Conservation (phyloP, 2,797 vertebrate genomes). For the Catostomus latipinnis region DNA sequence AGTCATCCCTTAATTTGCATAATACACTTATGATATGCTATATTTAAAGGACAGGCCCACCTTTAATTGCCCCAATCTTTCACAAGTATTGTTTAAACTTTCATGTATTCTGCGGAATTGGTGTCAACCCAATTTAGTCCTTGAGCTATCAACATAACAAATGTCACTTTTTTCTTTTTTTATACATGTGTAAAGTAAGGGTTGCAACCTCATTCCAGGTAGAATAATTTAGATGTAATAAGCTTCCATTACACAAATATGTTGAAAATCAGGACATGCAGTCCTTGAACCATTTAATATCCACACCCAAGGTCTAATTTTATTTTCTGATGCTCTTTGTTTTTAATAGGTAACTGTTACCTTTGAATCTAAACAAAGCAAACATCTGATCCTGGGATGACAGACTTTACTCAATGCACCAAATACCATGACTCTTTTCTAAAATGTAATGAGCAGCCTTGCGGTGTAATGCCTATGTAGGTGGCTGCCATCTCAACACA, state of each 20-base stretch:
- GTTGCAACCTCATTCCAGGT: slow-evolving; percentile 32
- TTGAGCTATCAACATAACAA: slow-evolving; percentile 5
- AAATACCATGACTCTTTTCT: neutral
- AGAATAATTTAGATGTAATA: slow-evolving; percentile 23
- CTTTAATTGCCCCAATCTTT: neutral
- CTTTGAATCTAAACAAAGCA: neutral
- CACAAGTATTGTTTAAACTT: neutral
- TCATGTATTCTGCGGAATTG: slow-evolving; percentile 15
- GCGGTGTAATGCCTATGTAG: neutral
- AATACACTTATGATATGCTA: slow-evolving; percentile 13
- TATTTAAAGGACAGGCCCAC: slow-evolving; percentile 22
- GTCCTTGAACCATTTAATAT: neutral
- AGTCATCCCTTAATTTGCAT: slow-evolving; percentile 12
- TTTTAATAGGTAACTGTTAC: neutral
- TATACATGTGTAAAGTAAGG: neutral
- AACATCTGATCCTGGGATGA: neutral
- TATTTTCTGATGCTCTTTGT: neutral
- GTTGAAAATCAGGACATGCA: slow-evolving; percentile 33
- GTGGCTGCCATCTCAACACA: neutral
- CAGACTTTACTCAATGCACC: neutral
- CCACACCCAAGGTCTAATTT: neutral
- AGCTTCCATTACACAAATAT: slow-evolving; percentile 17
- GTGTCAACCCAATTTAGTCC: slow-evolving; percentile 25
- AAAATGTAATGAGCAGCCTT: neutral
- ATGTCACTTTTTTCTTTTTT: slow-evolving; percentile 2